phyloP scores from a whole-genome alignment of 2,888 invertebrate species.

The Choristoneura rosaceana region DNA sequence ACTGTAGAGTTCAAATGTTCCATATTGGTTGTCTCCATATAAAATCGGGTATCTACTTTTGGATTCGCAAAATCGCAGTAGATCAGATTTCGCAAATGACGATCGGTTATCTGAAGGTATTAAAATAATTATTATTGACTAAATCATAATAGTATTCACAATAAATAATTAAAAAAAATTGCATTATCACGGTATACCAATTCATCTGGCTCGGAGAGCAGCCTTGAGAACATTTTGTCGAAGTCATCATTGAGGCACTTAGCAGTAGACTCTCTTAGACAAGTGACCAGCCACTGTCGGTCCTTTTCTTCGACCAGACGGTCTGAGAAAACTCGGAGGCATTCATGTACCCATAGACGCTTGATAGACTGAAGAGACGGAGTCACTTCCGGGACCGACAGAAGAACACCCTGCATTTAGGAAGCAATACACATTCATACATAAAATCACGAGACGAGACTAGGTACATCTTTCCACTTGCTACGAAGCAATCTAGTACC shows the following conservation, averaged over 20 bases:
- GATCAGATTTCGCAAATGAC: slow-evolving; percentile 93
- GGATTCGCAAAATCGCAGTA: slow-evolving; percentile 98
- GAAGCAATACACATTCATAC: background rate
- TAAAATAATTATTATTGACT: background rate
- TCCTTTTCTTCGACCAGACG: slow-evolving; percentile 94
- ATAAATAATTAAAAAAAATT: too few relatives aligned
- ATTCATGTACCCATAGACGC: slow-evolving; percentile 97
- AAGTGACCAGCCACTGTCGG: slow-evolving; percentile 92
- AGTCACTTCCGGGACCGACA: slow-evolving; percentile 97
- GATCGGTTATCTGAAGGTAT: slow-evolving; percentile 88
- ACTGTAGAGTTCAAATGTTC: slow-evolving; percentile 92
- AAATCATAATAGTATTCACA: too few relatives aligned
- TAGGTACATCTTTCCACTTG: too few relatives aligned
- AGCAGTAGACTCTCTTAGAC: slow-evolving; percentile 87
- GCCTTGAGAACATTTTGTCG: slow-evolving; percentile 88
- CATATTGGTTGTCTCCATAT: slow-evolving; percentile 94
- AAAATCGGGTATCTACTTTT: slow-evolving; percentile 94
- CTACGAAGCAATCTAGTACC: background rate
- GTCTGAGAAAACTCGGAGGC: slow-evolving; percentile 96
- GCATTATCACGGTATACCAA: slow-evolving; percentile 47
- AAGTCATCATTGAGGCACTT: slow-evolving; percentile 88
- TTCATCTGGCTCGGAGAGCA: slow-evolving; percentile 69
- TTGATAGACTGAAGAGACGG: slow-evolving; percentile 94
- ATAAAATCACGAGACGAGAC: too few relatives aligned
- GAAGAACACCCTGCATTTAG: slow-evolving; percentile 89